Evolutionary conservation across 2,797 vertebrate genomes (phyloP).

Genomic region (Cetoscarus ocellatus): DNA sequence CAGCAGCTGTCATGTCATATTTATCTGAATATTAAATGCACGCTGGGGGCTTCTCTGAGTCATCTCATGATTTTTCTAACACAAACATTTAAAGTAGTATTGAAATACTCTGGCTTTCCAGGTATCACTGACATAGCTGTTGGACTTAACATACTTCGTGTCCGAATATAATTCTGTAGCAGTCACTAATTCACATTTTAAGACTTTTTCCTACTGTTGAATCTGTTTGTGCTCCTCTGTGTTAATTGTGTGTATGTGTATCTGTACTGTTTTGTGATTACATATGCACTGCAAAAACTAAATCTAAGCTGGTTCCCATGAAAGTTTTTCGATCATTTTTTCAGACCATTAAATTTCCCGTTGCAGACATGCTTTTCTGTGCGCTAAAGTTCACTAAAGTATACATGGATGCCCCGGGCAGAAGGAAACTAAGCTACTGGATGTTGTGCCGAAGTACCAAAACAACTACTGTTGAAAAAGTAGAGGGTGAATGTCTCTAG

Average conservation of each 20-base stretch:
- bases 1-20: slow-evolving; percentile 1
- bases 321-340: no score
- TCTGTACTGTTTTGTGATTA: slow-evolving; percentile 21
- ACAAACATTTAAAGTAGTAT: background rate
- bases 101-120: slow-evolving; percentile 3
- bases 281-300: background rate
- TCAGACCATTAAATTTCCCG: no score
- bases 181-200: background rate
- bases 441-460: no score
- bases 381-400: no score
- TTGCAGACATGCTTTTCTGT: no score
- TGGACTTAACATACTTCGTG: slow-evolving; percentile 11
- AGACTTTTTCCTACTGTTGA: slow-evolving; percentile 1
- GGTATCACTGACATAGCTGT: background rate
- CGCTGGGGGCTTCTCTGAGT: slow-evolving; percentile 8
- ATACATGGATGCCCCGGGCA: no score
- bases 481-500: no score
- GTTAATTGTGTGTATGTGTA: slow-evolving; percentile 18
- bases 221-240: slow-evolving; percentile 24
- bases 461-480: no score
- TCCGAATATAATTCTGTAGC: background rate
- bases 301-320: no score
- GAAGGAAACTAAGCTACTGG: no score
- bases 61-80: slow-evolving; percentile 32
- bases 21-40: background rate